Evolutionary conservation across 2,113 vertebrate genomes (phyloP).

Genomic region (Paramormyrops kingsleyae): DNA sequence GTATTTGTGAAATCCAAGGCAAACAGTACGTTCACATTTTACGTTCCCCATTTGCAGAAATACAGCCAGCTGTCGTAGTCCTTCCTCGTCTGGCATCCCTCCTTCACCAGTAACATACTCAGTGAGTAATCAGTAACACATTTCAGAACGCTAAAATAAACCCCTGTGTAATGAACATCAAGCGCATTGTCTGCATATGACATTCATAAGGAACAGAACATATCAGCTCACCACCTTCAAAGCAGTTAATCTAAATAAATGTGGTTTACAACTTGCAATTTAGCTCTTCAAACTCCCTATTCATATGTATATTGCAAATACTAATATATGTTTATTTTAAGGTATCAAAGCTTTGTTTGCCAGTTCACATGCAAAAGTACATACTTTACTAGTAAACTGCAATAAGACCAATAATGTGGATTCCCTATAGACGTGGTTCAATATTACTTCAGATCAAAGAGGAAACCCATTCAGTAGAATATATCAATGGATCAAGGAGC

Average conservation of each 20-base stretch:
- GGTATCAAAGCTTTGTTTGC: neutral
- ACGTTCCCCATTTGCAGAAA: neutral
- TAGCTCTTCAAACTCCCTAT: neutral
- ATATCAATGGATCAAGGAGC: neutral
- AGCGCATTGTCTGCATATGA: neutral
- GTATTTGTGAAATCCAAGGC: neutral
- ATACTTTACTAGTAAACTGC: neutral
- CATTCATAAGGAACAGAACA: neutral
- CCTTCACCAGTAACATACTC: neutral
- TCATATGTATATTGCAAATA: neutral
- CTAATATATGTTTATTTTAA: neutral
- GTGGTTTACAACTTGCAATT: neutral
- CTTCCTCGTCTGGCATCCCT: neutral
- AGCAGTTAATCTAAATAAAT: neutral
- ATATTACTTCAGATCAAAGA: neutral
- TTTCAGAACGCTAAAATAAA: neutral
- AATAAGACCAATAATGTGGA: neutral
- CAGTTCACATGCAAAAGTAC: neutral
- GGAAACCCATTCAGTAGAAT: neutral
- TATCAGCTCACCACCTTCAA: neutral
- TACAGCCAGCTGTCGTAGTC: neutral
- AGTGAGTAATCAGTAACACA: neutral
- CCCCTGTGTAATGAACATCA: neutral
- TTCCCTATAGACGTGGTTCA: neutral
- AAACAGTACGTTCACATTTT: neutral